A percentile compares a stretch with the other conserved stretches of the same genome.
These are phyloP conservation scores for Cabera pusaria DNA, from an alignment of 2,888 invertebrate species.

Conservation along the genomic window DNA sequence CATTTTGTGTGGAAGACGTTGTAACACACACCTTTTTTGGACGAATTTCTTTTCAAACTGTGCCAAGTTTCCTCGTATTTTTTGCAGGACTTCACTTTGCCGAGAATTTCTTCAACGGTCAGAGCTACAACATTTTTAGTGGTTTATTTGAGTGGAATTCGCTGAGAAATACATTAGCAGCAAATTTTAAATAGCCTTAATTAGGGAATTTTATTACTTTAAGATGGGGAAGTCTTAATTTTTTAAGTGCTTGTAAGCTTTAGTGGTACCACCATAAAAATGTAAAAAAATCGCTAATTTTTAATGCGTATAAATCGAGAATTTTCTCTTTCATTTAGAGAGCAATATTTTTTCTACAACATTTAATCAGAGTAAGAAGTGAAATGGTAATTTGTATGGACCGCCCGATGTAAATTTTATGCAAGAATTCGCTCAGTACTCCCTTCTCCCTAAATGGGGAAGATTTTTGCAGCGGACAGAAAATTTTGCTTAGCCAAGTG, in stretches of 20 bases:
- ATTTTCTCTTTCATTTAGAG: constrained; percentile 79
- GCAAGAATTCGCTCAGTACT: constrained; percentile 77
- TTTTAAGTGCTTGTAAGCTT: constrained; percentile 11
- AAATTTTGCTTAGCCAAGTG: constrained; percentile 83
- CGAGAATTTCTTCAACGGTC: constrained; percentile 19
- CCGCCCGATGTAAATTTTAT: constrained; percentile 83
- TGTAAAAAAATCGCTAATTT: constrained; percentile 71
- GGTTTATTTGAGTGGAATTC: constrained; percentile 23
- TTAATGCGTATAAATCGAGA: constrained; percentile 80
- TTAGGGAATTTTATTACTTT: constrained; percentile 21
- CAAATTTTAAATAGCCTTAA: constrained; percentile 25
- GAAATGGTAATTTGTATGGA: constrained; percentile 83
- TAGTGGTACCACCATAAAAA: constrained; percentile 47
- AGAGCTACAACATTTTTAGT: constrained; percentile 18
- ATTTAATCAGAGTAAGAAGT: constrained; percentile 83
- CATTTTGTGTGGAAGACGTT: constrained; percentile 67
- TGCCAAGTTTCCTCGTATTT: constrained; percentile 62
- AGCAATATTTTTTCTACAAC: constrained; percentile 83
- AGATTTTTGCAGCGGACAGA: constrained; percentile 81
- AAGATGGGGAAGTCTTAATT: constrained; percentile 5
- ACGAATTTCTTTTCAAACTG: constrained; percentile 45
- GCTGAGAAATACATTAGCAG: constrained; percentile 26
- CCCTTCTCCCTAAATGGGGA: constrained; percentile 76
- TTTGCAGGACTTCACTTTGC: constrained; percentile 20
- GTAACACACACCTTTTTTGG: constrained; percentile 72